Base-by-base conservation (phyloP, 1,140 invertebrate species). In the Steinernema feltiae region DNA sequence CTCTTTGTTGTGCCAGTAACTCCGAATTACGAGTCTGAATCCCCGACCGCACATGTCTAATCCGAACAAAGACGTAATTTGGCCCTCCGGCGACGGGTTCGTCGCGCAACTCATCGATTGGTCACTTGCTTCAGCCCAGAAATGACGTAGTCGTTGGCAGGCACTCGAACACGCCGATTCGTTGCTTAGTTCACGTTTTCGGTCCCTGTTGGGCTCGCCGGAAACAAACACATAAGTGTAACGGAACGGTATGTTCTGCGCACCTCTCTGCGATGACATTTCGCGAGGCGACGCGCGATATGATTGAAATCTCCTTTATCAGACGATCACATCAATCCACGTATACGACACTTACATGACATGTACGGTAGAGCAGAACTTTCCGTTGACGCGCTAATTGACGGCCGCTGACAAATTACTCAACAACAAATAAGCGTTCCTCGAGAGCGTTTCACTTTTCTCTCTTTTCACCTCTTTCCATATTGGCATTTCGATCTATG, bases 321-420 rank as follows among this genome's bases (percentile, higher is more conserved):
- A 63, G 7, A 3, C 12, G 53, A 63, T 63, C 53, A 63, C 53
- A 63, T 63, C 53, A n/a, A 27, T 63, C 53, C 53, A 12, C 53
- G 7, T 63, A 63, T 63, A 63, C 53, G 53, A 63, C 53, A 63
- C 12, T 63, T 63, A 63, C 53, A 63, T 63, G 53, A 63, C 53
- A 63, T 63, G 24, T 63, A 63, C 53, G 24, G 53, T 63, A 63
- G 53, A 63, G 7, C 2, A 27, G 53, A 63, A 63, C 53, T 27
- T 63, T 63, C 53, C 24, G 53, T 63, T 63, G 53, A 63, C 53
- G 53, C 53, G 53, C 3, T 63, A 63, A 63, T 63, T 63, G 53
- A 27, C 24, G 53, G 53, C 24, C 53, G 7, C 53, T 27, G 53
- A 63, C 53, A 63, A 63, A 63, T 63, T 63, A 27, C 53, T 63